Base-by-base conservation (phyloP, 2,888 invertebrate genomes). In the Meloe dianella region DNA sequence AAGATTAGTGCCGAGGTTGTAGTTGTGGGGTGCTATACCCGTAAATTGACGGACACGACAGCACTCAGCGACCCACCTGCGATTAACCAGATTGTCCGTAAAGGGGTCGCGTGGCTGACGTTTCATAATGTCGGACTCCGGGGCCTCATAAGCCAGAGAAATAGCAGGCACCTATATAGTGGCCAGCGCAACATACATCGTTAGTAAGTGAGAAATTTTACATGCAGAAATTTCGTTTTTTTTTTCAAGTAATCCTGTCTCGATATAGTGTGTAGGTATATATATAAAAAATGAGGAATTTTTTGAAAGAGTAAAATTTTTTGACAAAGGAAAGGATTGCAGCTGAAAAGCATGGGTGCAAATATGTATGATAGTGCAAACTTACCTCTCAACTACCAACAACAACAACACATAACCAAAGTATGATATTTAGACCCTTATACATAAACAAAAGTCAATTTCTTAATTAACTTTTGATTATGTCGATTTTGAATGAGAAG, bases 61-160 rank as follows among this genome's bases (percentile, higher is more conserved):
- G 78, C 79, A 74, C 75, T 73, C 76, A 75, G 79, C 81, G 84
- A 88, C 90, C 89, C 89, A 96, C 95, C 97, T 96, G 92, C 94
- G 94, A 90, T 97, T 97, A 86, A 97, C 97, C 89, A 97, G 93
- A 91, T 97, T 97, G 92, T 97, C 97, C 88, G 93, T 93, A 89
- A 94, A 92, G 85, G 97, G 96, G 90, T 97, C 93, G 89, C 97
- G 92, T 84, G 97, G 97, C 90, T 95, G 94, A 86, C 97, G 92
- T 92, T 97, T 97, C 97, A 97, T 97, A 89, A 97, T 97, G 92
- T 97, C 97, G 86, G 95, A 95, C 91, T 97, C 97, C 87, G 97
- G 95, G 88, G 95, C 94, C 91, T 97, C 97, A 89, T 97, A 97
- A 89, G 97, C 97, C 90, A 97, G 92, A 87, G 97, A 97, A 89